phyloP scores from a whole-genome alignment of 23 tunicate species.

The Corella eumyota region DNA sequence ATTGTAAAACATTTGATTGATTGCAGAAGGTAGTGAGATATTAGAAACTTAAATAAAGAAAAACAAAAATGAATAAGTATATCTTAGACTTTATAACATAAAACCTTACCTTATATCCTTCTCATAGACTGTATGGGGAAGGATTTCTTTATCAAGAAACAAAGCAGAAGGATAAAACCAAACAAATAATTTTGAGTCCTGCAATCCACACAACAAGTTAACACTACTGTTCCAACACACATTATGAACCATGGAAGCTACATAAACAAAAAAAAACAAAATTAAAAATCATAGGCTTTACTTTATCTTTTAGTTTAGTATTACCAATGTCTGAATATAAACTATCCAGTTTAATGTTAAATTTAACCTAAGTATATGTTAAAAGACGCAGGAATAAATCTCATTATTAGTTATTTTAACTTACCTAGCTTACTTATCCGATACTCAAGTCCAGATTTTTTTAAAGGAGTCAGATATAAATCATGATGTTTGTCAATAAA shows the following conservation, averaged over 20 bases:
- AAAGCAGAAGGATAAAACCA: conserved; percentile 78
- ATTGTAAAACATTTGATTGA: too few species aligned
- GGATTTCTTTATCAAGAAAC: conserved; percentile 55
- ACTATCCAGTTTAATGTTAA: too few species aligned
- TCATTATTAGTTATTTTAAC: too few species aligned
- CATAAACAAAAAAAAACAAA: not conserved
- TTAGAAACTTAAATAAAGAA: too few species aligned
- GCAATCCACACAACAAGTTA: conserved; percentile 80
- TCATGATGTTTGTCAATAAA: conserved; percentile 83
- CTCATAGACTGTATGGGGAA: conserved; percentile 51
- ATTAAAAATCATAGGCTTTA: too few species aligned
- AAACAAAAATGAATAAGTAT: not conserved
- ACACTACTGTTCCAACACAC: conserved; percentile 52
- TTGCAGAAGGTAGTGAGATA: too few species aligned
- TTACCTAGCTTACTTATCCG: conserved; percentile 29
- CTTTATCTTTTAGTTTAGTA: too few species aligned
- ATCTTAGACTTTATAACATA: not conserved
- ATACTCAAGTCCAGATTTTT: conserved; percentile 16
- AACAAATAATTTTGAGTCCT: conserved; percentile 49
- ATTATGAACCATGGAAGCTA: conserved; percentile 70
- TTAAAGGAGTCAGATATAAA: conserved; percentile 47
- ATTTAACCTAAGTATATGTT: too few species aligned
- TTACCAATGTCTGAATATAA: too few species aligned
- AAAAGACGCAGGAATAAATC: too few species aligned
- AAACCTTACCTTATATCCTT: conserved; percentile 26